Evolutionary conservation across 2,797 vertebrate genomes (phyloP).

Genomic region (Phalloptychus januarius): DNA sequence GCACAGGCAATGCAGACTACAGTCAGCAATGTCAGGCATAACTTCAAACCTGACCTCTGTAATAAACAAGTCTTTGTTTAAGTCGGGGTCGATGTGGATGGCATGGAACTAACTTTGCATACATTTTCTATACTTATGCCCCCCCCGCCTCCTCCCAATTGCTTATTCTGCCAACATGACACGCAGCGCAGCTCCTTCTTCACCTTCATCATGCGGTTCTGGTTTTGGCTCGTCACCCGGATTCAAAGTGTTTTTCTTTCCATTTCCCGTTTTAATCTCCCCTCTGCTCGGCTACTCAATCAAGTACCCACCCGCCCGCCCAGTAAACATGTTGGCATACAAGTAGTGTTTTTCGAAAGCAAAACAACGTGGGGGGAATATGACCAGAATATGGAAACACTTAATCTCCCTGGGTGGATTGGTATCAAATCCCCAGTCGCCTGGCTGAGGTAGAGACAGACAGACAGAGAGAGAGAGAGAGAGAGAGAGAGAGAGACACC

Average conservation of each 20-base stretch:
- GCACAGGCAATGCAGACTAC: background rate
- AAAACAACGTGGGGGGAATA: slow-evolving; percentile 72
- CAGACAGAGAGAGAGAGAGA: slow-evolving; percentile 14
- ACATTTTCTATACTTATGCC: slow-evolving; percentile 44
- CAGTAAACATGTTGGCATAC: slow-evolving; percentile 62
- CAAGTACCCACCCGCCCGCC: slow-evolving; percentile 33
- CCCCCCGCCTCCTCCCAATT: slow-evolving; percentile 19
- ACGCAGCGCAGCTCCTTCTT: slow-evolving; percentile 27
- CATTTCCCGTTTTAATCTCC: slow-evolving; percentile 27
- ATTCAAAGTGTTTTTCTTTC: slow-evolving; percentile 24
- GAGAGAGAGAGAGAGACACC: slow-evolving; percentile 35
- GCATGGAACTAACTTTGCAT: slow-evolving; percentile 29
- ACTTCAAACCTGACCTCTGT: background rate
- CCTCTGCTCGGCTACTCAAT: slow-evolving; percentile 28
- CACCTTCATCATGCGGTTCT: slow-evolving; percentile 38
- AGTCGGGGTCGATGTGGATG: slow-evolving; percentile 35
- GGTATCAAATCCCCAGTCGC: slow-evolving; percentile 68
- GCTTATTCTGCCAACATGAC: slow-evolving; percentile 54
- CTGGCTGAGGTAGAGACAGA: slow-evolving; percentile 39
- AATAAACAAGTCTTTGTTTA: background rate
- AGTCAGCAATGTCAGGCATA: background rate
- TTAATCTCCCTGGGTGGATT: slow-evolving; percentile 76
- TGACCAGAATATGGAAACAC: slow-evolving; percentile 70
- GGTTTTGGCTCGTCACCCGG: slow-evolving; percentile 13
- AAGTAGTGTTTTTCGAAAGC: slow-evolving; percentile 73